phyloP scores from a whole-genome alignment of 1,140 invertebrate genomes.

The Trypoxylus dichotomus region DNA sequence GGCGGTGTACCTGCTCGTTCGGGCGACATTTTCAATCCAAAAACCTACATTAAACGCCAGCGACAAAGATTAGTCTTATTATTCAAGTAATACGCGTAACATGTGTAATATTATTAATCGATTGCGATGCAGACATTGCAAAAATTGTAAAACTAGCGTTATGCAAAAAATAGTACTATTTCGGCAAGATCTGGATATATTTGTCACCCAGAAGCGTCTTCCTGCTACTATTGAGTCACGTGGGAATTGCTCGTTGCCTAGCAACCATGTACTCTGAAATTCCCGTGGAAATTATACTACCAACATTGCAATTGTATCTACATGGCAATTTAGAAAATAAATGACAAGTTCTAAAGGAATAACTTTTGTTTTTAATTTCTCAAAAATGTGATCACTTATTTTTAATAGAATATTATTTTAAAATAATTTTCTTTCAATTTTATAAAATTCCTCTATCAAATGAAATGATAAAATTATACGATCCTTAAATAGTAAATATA shows the following conservation, averaged over 20 bases:
- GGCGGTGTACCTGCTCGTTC: slow-evolving; percentile 48
- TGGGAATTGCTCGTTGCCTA: slow-evolving; percentile 13
- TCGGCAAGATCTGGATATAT: slow-evolving; percentile 1
- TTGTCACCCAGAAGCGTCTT: slow-evolving; percentile 6
- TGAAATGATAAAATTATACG: too few species aligned
- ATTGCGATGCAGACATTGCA: not conserved
- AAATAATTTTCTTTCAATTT: too few species aligned
- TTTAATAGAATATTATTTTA: too few species aligned
- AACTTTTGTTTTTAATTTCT: not conserved
- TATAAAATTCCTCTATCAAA: too few species aligned
- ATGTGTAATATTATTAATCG: not conserved
- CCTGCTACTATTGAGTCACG: slow-evolving; percentile 22
- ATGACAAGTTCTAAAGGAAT: not conserved
- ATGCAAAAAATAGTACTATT: not conserved
- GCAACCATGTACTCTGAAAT: slow-evolving; percentile 10
- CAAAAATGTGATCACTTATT: too few species aligned
- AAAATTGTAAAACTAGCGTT: not conserved
- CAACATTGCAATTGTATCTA: not conserved
- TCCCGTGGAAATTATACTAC: not conserved
- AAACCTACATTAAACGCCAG: slow-evolving; percentile 3
- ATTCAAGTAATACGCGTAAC: not conserved
- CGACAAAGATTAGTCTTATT: not conserved
- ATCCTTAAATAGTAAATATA: too few species aligned
- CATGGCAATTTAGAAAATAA: not conserved
- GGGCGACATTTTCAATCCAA: slow-evolving; percentile 46